Evolutionary conservation across 2,113 vertebrate genomes (phyloP), one percentile per base, ranked within the genome.

Genomic region (Bostrychus sinensis): DNA sequence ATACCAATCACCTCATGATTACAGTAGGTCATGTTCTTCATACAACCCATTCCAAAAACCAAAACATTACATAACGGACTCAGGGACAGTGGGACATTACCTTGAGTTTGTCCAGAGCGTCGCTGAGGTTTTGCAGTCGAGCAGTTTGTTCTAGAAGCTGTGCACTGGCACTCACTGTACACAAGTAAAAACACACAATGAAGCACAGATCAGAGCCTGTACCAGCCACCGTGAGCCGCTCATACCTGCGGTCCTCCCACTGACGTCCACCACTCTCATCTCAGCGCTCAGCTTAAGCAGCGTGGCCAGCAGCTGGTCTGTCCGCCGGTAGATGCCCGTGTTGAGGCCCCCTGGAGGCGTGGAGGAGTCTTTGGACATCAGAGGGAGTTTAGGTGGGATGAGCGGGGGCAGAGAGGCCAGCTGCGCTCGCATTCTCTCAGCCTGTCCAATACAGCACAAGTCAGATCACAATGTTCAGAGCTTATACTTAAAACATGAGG

Each of bases 121-220:
- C 88, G 0, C 91, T 93, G 77, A 98, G 90, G 25, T 89, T 84
- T 17, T 92, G 92, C 51, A 98, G 93, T 1, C 93, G 92, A 25
- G 94, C 88, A 0, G 93, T 94, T 65, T 96, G 94, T 72, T 96
- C 95, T 82, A 97, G 80, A 12, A 97, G 91, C 83, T 95, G 94
- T 0, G 92, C 86, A 0, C 94, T 92, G 0, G 94, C 93, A 64
- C 92, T 95, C 50, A 92, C 89, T 28, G 83, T 50, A 60, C 30
- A 28, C 1, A 17, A 14, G 7, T 7, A 17, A 28, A 9, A 23
- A 4, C 17, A 4, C 12, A n/a, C 20, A 13, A 13, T 7, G 17
- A 5, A 37, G 25, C 14, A 16, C 5, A 43, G 41, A 10, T 34
- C 32, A 34, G 32, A n/a, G n/a, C n/a, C 5, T 53, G 7, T 17